Evolutionary conservation across 2,113 vertebrate genomes (phyloP).

Genomic region (Myrmecophaga tridactyla): DNA sequence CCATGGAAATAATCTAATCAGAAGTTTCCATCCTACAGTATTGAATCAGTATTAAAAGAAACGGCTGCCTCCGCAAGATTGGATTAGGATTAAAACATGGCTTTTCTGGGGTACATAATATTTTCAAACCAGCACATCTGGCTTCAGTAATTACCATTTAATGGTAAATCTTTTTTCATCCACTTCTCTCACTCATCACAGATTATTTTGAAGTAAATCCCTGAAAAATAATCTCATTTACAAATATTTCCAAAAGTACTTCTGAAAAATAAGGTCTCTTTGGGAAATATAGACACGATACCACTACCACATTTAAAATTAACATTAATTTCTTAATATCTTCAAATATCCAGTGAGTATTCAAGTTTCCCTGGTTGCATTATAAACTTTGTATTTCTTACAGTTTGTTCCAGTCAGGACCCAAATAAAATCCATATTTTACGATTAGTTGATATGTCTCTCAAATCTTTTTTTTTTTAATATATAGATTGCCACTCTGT

Average conservation of each 20-base stretch:
- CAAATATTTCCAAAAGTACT: neutral
- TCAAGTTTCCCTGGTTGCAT: neutral
- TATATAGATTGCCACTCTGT: neutral
- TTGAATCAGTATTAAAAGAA: too few species aligned
- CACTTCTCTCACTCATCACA: neutral
- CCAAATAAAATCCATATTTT: constrained; percentile 1
- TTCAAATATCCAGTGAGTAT: neutral
- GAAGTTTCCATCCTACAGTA: too few species aligned
- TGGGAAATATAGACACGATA: neutral
- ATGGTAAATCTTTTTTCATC: neutral
- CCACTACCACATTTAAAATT: neutral
- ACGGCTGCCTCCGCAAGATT: too few species aligned
- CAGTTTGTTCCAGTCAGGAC: neutral
- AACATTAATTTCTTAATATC: neutral
- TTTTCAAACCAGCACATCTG: too few species aligned
- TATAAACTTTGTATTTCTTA: neutral
- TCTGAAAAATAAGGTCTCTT: neutral
- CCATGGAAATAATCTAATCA: too few species aligned
- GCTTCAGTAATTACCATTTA: neutral
- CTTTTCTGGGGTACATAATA: too few species aligned
- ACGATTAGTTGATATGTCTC: too few species aligned
- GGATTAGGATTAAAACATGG: too few species aligned
- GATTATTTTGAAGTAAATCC: constrained; percentile 10
- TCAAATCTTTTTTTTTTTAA: constrained; percentile 2
- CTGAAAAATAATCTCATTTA: constrained; percentile 18